Conservation (phyloP, 2,113 vertebrate species). For the Tupaia chinensis region DNA sequence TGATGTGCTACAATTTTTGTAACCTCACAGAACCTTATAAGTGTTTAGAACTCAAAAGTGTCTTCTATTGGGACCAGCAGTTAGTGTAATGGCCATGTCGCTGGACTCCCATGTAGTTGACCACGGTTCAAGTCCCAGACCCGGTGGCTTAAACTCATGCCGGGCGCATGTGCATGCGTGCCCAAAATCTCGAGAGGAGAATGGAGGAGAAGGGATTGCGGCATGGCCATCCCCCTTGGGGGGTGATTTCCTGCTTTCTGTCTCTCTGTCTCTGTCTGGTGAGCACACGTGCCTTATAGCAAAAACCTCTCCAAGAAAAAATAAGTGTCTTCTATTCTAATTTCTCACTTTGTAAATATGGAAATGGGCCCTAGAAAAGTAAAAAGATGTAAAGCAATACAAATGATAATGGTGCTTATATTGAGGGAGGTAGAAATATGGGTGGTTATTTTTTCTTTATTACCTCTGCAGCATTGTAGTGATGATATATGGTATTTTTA, state of each 20-base stretch:
- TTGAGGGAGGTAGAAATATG: background rate
- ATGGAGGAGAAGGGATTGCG: too few relatives aligned
- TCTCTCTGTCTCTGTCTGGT: too few relatives aligned
- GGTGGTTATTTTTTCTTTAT: background rate
- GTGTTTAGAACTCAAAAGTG: background rate
- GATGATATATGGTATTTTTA: background rate
- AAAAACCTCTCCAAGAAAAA: too few relatives aligned
- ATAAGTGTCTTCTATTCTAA: background rate
- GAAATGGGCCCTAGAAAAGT: background rate
- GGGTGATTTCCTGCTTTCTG: too few relatives aligned
- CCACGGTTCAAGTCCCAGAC: too few relatives aligned
- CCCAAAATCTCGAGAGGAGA: too few relatives aligned
- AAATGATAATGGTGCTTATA: background rate
- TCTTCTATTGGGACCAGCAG: background rate
- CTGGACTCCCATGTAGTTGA: too few relatives aligned
- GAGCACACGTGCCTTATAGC: too few relatives aligned
- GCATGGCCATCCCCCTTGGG: too few relatives aligned
- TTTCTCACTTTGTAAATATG: background rate
- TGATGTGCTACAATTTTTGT: background rate
- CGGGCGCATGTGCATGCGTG: too few relatives aligned
- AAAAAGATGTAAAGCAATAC: background rate
- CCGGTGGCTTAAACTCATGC: too few relatives aligned
- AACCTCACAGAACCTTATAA: background rate
- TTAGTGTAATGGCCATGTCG: too few relatives aligned
- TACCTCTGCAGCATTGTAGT: background rate